phyloP scores from a whole-genome alignment of 2,113 vertebrate species.

The Pipra filicauda region DNA sequence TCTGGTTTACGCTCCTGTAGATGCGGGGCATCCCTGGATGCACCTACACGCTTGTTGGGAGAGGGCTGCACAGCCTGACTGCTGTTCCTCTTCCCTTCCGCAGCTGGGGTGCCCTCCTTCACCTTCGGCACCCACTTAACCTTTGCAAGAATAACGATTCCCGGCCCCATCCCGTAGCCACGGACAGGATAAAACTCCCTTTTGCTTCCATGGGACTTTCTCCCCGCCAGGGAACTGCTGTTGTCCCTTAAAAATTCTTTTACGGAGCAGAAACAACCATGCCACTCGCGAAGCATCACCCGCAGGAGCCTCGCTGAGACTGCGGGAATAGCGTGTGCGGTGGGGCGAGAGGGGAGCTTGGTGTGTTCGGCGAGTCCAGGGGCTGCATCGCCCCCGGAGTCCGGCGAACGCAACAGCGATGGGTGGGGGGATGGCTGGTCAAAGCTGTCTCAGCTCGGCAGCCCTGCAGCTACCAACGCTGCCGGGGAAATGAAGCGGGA shows the following conservation, averaged over 20 bases:
- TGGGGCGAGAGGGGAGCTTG: background rate
- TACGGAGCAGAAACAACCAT: background rate
- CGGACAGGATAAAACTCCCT: background rate
- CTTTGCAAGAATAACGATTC: conserved; percentile 26
- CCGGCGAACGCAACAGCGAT: background rate
- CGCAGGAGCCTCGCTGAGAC: background rate
- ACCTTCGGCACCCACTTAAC: background rate
- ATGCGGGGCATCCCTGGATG: background rate
- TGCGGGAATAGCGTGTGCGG: background rate
- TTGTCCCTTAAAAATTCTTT: background rate
- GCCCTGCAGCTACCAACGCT: background rate
- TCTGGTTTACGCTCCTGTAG: background rate
- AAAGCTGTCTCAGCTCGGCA: background rate
- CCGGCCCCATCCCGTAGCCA: background rate
- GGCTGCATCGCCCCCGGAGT: background rate
- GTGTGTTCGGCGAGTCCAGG: background rate
- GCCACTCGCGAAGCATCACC: background rate
- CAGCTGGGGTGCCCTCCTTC: background rate
- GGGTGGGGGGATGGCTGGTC: background rate
- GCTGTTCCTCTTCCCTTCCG: background rate
- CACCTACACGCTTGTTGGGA: background rate
- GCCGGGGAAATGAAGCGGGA: background rate
- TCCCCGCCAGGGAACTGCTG: background rate
- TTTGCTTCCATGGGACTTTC: background rate
- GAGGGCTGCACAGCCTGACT: background rate